Evolutionary conservation across 2,797 vertebrate species (phyloP), one percentile per base, ranked within the genome.

Genomic region (Gallinago stenura): DNA sequence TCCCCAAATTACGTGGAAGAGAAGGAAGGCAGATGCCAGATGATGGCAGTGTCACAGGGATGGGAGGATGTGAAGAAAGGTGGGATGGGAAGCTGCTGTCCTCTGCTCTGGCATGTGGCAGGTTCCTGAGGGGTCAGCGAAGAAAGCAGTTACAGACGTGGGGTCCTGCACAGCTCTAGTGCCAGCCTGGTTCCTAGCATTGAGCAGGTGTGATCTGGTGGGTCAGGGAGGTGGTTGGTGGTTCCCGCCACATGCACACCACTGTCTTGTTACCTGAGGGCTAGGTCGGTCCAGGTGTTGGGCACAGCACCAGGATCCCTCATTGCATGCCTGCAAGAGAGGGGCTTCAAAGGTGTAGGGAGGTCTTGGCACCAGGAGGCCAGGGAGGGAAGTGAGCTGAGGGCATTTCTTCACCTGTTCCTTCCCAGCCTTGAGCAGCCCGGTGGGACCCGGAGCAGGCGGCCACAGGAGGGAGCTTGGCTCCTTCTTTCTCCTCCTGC

Each of bases 401-500:
- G 37, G 54, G 10, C 8, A 1, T 1, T 22, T 64, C 22, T 20
- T 45, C 3, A 0, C 15, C 8, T 8, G 28, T 28, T 41, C 61
- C 51, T 51, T 83, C 46, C 71, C 71, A 31, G 50, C 3, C 24
- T 0, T 20, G 61, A n/a, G 16, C 37, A 33, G 57, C 7, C 8
- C 1, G 9, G 70, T 43, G 20, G 51, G 15, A 10, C 48, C 53
- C 4, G 21, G 64, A 11, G 54, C 66, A 11, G 79, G 62, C 12
- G 87, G 94, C 96, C 96, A 97, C 96, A 96, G 94, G 96, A 96
- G 96, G 96, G 96, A 97, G 96, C 96, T 90, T 89, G 83, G 66
- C 90, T 90, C 83, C 93, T 88, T 93, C 69, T 79, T 87, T 87
- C 73, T 35, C 28, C 43, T 90, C 22, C 58, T 25, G 31, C 70